Base-by-base conservation (phyloP, 2,113 vertebrate species). In the Gallinago media region DNA sequence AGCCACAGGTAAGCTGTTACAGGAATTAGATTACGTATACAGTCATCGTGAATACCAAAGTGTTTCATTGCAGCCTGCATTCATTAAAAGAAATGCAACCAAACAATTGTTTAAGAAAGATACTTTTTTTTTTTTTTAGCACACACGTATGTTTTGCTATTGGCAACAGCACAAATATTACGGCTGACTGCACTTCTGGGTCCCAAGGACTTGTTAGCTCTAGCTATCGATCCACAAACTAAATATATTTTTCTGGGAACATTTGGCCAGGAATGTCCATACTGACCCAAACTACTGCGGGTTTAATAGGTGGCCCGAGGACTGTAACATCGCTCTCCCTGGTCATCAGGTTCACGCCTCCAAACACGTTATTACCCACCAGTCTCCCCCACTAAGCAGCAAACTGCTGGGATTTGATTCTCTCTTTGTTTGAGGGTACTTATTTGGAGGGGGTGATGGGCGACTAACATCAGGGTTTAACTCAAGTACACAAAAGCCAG, bases 401-500 rank as follows among this genome's bases (percentile, higher is more conserved):
- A 50, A 72, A 86, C 91, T 81, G 86, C 88, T 59, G 40, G 55
- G 92, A 94, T 93, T 85, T 78, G 76, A 89, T 78, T 88, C 75
- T 67, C 29, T 54, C 82, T 96, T 94, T 96, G 88, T 97, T 70
- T 38, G 29, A 89, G 61, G 70, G 61, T 75, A 92, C 75, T 96
- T 86, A 83, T n/a, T 91, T 95, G 59, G 79, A 92, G 59, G 67
- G 95, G 70, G 77, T 85, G 90, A 63, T 80, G 88, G 92, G 81
- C 75, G 38, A 49, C 88, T 63, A 96, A 97, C 93, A 94, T 88
- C 88, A 84, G 88, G 85, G 86, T 92, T 88, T 78, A 94, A 86
- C 92, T 96, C 52, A 42, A 96, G 47, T 31, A 92, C 75, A 96
- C 96, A 97, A 97, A 97, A 96, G 96, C 94, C 93, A 96, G 95